Percentiles rank a stretch among this genome's conserved stretches.
These are phyloP conservation scores for Trididemnum clinides DNA, from an alignment of 23 tunicate species.

Conservation along the genomic window DNA sequence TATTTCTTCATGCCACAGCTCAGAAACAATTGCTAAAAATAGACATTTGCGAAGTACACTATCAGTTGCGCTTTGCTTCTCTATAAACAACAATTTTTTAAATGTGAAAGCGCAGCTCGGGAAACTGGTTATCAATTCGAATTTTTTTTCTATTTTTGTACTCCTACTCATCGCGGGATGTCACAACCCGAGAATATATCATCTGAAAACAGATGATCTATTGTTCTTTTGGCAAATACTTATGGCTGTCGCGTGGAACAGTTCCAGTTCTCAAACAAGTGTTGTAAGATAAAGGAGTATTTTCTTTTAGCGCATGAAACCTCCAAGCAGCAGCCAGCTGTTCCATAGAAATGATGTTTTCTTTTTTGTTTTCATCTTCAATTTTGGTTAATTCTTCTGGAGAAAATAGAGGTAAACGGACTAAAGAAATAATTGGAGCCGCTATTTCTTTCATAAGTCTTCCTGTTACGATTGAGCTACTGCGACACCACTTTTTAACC, in stretches of 20 bases:
- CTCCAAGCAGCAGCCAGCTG: constrained; percentile 92
- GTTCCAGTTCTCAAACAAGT: constrained; percentile 67
- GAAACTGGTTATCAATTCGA: too few species aligned
- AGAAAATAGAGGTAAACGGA: constrained; percentile 72
- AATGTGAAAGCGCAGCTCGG: too few species aligned
- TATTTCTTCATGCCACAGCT: too few species aligned
- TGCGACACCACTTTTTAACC: constrained; percentile 63
- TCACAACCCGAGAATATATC: too few species aligned
- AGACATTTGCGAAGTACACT: too few species aligned
- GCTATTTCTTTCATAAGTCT: constrained; percentile 64
- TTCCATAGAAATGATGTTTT: constrained; percentile 70
- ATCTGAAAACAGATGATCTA: too few species aligned
- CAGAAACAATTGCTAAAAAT: too few species aligned
- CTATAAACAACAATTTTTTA: too few species aligned
- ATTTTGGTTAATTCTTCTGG: constrained; percentile 80
- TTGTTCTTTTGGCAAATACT: constrained; percentile 59
- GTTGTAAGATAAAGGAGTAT: constrained; percentile 52
- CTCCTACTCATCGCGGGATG: too few species aligned
- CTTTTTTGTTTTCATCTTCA: constrained; percentile 82
- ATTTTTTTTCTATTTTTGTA: too few species aligned
- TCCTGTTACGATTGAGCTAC: constrained; percentile 43
- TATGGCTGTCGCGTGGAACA: constrained; percentile 45
- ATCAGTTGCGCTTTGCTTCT: too few species aligned
- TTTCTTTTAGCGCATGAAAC: constrained; percentile 87
- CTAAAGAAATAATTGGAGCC: constrained; percentile 54